Evolutionary conservation across 2,797 vertebrate species (phyloP).

Genomic region (Amazonetta brasiliensis): DNA sequence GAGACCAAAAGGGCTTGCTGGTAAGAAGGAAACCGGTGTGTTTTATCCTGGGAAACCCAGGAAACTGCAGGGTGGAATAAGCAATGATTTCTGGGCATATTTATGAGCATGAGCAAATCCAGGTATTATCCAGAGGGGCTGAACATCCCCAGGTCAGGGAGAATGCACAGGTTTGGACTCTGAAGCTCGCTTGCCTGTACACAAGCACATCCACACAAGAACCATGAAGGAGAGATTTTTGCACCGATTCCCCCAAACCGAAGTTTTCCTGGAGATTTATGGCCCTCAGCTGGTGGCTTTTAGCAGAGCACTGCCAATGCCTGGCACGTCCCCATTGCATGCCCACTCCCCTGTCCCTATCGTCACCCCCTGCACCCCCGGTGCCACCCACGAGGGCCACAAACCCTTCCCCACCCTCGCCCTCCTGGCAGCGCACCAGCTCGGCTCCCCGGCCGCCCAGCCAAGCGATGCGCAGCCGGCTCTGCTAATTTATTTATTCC

Average conservation of each 20-base stretch:
- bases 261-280: background rate
- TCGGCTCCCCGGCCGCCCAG: background rate
- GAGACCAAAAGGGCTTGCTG: background rate
- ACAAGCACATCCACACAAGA: background rate
- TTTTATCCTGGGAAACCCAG: background rate
- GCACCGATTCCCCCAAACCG: background rate
- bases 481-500: background rate
- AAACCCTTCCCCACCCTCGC: background rate
- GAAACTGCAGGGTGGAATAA: background rate
- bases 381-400: background rate
- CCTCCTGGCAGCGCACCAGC: background rate
- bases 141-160: background rate
- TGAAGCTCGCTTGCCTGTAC: rapidly evolving
- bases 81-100: rapidly evolving
- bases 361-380: background rate
- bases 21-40: background rate
- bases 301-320: background rate
- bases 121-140: background rate
- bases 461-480: background rate
- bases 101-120: background rate
- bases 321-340: rapidly evolving
- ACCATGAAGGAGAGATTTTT: background rate
- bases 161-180: background rate
- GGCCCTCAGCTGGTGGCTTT: constrained; percentile 36
- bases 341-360: background rate